phyloP scores from a whole-genome alignment of 2,797 vertebrate species.

The Fratercula arctica region DNA sequence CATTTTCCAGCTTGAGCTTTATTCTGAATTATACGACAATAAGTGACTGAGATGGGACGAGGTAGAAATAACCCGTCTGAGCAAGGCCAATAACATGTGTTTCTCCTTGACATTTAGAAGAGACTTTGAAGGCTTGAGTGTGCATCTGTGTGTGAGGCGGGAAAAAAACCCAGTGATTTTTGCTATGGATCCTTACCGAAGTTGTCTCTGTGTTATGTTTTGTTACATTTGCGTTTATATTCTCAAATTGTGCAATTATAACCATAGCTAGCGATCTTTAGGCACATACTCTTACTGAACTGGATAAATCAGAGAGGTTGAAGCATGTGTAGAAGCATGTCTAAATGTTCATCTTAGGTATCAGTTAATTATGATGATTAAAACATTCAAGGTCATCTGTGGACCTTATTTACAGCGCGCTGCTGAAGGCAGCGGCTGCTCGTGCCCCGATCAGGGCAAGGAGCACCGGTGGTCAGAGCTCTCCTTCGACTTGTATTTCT shows the following conservation, averaged over 20 bases:
- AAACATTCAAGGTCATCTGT: neutral
- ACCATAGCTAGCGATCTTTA: neutral
- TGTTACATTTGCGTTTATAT: neutral
- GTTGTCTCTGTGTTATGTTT: neutral
- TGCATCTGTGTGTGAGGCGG: neutral
- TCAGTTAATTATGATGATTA: neutral
- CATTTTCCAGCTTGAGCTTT: constrained; percentile 14
- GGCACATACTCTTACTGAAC: too few species aligned
- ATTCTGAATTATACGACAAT: neutral
- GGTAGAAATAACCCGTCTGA: neutral
- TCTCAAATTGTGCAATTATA: neutral
- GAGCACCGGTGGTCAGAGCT: accelerated
- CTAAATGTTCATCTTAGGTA: neutral
- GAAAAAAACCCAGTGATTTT: accelerated
- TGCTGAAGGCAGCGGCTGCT: neutral
- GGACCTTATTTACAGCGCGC: accelerated
- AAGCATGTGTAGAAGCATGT: neutral
- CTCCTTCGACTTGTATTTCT: neutral
- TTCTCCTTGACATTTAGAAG: neutral
- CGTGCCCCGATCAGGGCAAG: accelerated
- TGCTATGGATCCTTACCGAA: neutral
- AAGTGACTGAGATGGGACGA: neutral
- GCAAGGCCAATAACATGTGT: neutral
- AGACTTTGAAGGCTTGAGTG: neutral
- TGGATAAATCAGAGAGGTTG: neutral